phyloP scores from a whole-genome alignment of 1,140 invertebrate genomes.

The Ruditapes philippinarum region DNA sequence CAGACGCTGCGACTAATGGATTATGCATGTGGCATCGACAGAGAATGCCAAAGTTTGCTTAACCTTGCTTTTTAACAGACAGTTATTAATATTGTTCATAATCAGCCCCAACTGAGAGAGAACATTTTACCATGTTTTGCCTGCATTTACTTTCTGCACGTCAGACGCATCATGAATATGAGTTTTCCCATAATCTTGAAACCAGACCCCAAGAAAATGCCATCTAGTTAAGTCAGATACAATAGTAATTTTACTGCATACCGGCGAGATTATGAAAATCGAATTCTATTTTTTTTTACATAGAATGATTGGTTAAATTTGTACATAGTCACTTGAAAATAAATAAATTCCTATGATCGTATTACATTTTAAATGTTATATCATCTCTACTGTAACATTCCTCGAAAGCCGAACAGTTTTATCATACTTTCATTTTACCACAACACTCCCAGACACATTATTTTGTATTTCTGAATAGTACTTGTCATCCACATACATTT shows the following conservation, averaged over 20 bases:
- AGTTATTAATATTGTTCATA: slow-evolving; percentile 61
- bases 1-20: slow-evolving; percentile 57
- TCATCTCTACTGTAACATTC: too few relatives aligned
- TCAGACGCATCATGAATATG: not conserved
- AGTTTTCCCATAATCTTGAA: not conserved
- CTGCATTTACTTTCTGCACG: slow-evolving; percentile 6
- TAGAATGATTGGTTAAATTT: too few relatives aligned
- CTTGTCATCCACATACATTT: too few relatives aligned
- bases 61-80: slow-evolving; percentile 51
- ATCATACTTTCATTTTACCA: too few relatives aligned
- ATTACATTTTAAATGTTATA: too few relatives aligned
- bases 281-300: not conserved
- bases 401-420: too few relatives aligned
- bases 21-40: slow-evolving; percentile 42
- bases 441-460: too few relatives aligned
- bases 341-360: too few relatives aligned
- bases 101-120: slow-evolving; percentile 18
- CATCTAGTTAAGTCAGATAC: not conserved
- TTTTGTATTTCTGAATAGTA: too few relatives aligned
- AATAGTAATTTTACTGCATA: not conserved
- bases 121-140: slow-evolving; percentile 22
- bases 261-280: not conserved
- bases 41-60: slow-evolving; percentile 62
- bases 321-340: too few relatives aligned
- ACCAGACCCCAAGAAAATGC: not conserved